phyloP scores from a whole-genome alignment of 2,113 vertebrate genomes.

The Percina caprodes region DNA sequence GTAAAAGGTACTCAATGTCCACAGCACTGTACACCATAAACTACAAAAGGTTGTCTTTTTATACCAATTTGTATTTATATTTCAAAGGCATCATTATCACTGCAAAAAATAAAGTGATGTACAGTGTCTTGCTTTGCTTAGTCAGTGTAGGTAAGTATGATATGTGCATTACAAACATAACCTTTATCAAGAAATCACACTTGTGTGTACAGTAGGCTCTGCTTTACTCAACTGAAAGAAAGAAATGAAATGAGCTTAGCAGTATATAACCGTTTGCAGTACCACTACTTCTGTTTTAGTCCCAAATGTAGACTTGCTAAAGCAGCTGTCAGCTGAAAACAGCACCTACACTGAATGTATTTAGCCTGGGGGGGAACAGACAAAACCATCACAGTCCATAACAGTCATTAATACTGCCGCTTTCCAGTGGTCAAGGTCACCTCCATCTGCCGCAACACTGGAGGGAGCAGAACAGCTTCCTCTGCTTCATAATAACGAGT shows the following conservation, averaged over 20 bases:
- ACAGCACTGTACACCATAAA: not conserved
- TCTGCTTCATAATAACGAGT: not conserved
- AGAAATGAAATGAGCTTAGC: not conserved
- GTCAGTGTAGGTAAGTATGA: not conserved
- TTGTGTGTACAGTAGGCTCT: not conserved
- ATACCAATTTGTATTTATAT: not conserved
- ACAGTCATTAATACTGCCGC: not conserved
- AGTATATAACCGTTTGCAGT: not conserved
- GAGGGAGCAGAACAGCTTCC: conserved; percentile 19
- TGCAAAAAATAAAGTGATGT: not conserved
- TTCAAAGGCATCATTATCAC: not conserved
- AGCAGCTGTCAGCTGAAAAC: conserved; percentile 12
- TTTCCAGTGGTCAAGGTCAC: conserved; percentile 51
- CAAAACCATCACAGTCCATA: conserved; percentile 5
- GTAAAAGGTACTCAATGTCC: not conserved
- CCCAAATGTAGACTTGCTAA: not conserved
- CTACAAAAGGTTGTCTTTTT: not conserved
- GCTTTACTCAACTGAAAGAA: conserved; percentile 4
- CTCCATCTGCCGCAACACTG: conserved; percentile 27
- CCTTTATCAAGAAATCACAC: not conserved
- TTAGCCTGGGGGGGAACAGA: not conserved
- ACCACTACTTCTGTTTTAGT: not conserved
- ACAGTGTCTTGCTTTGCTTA: not conserved
- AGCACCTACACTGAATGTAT: not conserved
- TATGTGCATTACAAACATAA: not conserved